Conservation (phyloP, 2,113 vertebrate species). For the Gorsachius goisagi region DNA sequence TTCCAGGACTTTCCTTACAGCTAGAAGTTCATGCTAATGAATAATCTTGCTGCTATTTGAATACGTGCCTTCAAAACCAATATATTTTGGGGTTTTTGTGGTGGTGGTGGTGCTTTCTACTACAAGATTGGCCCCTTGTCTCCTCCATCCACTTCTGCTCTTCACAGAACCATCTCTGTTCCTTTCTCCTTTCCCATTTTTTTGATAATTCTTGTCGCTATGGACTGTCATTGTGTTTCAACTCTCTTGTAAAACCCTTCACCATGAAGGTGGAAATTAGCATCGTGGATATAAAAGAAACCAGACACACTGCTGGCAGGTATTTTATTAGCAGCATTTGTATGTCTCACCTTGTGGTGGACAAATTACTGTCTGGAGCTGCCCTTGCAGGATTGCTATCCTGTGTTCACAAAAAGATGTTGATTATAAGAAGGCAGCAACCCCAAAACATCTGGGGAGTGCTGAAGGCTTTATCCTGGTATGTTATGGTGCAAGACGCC, state of each 20-base stretch:
- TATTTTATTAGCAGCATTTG: background rate
- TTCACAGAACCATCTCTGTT: background rate
- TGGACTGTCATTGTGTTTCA: background rate
- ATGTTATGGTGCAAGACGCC: accelerated
- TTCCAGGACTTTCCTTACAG: background rate
- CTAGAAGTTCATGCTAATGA: background rate
- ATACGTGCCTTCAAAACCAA: background rate
- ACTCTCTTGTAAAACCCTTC: background rate
- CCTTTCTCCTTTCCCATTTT: background rate
- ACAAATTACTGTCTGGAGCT: background rate
- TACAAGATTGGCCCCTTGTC: background rate
- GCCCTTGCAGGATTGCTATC: background rate
- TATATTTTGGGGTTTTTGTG: background rate
- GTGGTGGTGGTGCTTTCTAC: background rate
- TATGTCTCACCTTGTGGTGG: accelerated
- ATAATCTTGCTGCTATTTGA: background rate
- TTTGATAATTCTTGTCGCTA: background rate
- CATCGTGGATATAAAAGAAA: background rate
- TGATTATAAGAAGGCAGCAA: background rate
- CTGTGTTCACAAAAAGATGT: background rate
- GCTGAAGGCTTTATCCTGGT: background rate
- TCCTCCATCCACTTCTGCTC: background rate
- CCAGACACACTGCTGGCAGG: background rate
- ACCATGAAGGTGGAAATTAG: background rate
- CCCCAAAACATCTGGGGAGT: background rate